These are phyloP conservation scores for Callipepla californica DNA, from an alignment of 2,113 vertebrate genomes.

Conservation along the genomic window DNA sequence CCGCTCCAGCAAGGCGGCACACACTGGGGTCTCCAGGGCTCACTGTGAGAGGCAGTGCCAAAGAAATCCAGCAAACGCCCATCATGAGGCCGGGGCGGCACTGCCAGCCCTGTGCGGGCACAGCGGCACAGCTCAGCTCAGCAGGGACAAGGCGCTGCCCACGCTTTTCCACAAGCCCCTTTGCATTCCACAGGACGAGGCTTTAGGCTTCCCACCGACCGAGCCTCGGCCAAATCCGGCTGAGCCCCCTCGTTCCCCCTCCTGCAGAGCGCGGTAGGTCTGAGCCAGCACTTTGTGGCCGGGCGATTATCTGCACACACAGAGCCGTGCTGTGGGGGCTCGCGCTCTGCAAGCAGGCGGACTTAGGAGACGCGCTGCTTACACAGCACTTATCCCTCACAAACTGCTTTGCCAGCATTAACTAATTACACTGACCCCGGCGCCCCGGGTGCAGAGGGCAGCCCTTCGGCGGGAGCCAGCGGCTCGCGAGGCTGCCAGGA, in stretches of 20 bases:
- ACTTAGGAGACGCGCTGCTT: neutral
- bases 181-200: rapidly evolving
- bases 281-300: neutral
- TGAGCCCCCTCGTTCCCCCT: neutral
- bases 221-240: neutral
- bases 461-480: neutral
- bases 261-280: neutral
- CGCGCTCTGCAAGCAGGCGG: rapidly evolving
- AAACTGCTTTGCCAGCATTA: constrained; percentile 56
- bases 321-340: neutral
- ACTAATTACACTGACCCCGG: constrained; percentile 17
- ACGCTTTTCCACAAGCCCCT: rapidly evolving
- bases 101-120: neutral
- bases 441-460: constrained; percentile 59
- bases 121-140: too few species aligned
- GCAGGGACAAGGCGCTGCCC: neutral
- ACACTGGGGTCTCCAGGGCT: rapidly evolving
- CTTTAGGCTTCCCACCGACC: rapidly evolving
- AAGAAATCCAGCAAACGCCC: neutral
- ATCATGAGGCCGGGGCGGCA: rapidly evolving
- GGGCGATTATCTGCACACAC: neutral
- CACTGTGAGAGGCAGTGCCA: rapidly evolving
- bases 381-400: constrained; percentile 37
- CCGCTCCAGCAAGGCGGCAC: neutral
- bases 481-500: neutral